Percentiles rank a stretch among this genome's conserved stretches.
phyloP scores from a whole-genome alignment of 2,797 vertebrate genomes.

The Fundulus diaphanus region DNA sequence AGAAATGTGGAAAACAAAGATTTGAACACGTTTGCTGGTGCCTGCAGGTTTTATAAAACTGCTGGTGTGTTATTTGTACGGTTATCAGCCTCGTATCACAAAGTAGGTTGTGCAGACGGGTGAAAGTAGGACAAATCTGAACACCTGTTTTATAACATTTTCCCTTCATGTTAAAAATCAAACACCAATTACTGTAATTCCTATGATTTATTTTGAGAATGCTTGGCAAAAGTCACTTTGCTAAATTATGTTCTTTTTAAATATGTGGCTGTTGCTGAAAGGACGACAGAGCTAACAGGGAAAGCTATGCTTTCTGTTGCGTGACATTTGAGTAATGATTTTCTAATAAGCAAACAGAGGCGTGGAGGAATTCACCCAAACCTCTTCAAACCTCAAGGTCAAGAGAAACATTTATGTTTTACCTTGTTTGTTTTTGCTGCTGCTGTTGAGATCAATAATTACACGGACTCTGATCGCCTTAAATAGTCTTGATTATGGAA shows the following conservation, averaged over 20 bases:
- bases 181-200: too few species aligned
- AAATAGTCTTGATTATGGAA: constrained; percentile 17
- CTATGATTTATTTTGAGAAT: neutral
- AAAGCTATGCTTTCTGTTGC: neutral
- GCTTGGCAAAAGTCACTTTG: neutral
- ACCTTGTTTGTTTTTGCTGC: constrained; percentile 11
- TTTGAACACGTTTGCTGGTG: too few species aligned
- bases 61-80: too few species aligned
- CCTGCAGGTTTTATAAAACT: too few species aligned
- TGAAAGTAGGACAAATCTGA: too few species aligned
- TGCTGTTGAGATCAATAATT: constrained; percentile 10
- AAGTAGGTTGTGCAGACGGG: too few species aligned
- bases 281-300: neutral
- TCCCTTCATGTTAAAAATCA: too few species aligned
- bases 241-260: neutral
- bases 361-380: constrained; percentile 26
- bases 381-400: neutral
- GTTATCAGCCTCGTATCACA: too few species aligned
- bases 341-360: constrained; percentile 50
- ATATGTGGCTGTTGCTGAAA: neutral
- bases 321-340: constrained; percentile 27
- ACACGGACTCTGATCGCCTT: neutral
- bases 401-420: constrained; percentile 18
- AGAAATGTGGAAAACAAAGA: too few species aligned
- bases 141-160: too few species aligned